Evolutionary conservation across 2,888 invertebrate genomes (phyloP), one percentile per base, ranked within the genome.

Genomic region (Artemia sp.): DNA sequence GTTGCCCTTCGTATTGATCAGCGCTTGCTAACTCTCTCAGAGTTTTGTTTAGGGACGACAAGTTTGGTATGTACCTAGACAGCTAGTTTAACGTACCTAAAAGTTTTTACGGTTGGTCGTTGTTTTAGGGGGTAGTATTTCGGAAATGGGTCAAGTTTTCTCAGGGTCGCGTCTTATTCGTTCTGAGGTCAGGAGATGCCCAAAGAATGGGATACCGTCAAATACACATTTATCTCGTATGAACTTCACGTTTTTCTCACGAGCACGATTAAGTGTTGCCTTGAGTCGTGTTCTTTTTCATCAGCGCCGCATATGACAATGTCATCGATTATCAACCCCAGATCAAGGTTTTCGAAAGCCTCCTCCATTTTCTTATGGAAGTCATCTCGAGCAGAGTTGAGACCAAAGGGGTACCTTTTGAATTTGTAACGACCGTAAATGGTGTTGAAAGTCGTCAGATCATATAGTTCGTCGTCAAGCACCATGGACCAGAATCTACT

Each of bases 251-350:
- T 53, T 53, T 53, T 53, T 7, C 58, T 53, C 58, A 8, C 8
- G 58, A 58, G 58, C 58, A 58, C 9, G 9, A 14, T 58, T 9
- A 58, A 58, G 58, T 9, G 58, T 14, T 58, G 58, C 58, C 14
- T 58, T 14, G 9, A 58, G 58, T 58, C 58, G n/a, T 58, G 58
- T 9, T 58, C n/a, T 14, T 14, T 58, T n/a, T 58, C 58, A 58
- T 58, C 58, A 58, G 58, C 9, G 8, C 58, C 58, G 58, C 8
- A 58, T 14, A 58, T 8, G 58, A 58, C 58, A 14, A 8, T 9
- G 58, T 8, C 58, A 14, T 58, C 58, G 58, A 58, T 58, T 58
- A 58, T 58, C n/a, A 58, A 14, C n/a, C 58, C 58, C 58, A 8
- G 9, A 8, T 58, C 14, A 58, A 58, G 58, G 58, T 58, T 58